Evolutionary conservation across 2,113 vertebrate genomes (phyloP), one percentile per base, ranked within the genome.

Genomic region (Rynchops niger): DNA sequence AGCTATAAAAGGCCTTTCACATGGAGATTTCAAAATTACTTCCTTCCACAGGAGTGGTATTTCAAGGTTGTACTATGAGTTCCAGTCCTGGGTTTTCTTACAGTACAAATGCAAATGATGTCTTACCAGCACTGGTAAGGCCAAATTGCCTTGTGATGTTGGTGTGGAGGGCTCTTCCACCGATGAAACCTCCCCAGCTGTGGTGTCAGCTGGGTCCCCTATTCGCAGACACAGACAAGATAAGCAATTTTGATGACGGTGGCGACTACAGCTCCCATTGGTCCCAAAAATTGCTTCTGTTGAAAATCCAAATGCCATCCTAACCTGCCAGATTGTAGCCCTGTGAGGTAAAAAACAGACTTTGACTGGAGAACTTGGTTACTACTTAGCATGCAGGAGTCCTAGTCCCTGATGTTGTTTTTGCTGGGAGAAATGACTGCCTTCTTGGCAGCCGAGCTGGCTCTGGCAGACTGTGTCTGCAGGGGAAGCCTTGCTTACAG

Each of bases 141-240:
- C 21, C 69, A 87, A 49, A 63, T 27, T 2, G 2, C 38, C 15
- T 40, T 27, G 12, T 81, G 55, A 32, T 0, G 1, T 5, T 62
- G 21, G 8, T 71, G 36, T 63, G 6, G 5, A 61, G 25, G 9
- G 27, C 36, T 83, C 38, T 49, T 27, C 32, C 20, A 19, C 22
- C 6, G 6, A 18, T 62, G 47, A 62, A 81, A 70, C 11, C 5
- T 27, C 36, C 26, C 10, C 29, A 59, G 32, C 13, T 61, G 15
- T 32, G 21, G 6, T 53, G 16, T 47, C 27, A 40, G 4, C 7
- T 77, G 32, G 7, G 23, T 63, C 32, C 4, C 32, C 12, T 30
- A 36, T 15, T 67, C 1, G 0, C 1, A 4, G 9, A 23, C 27
- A 42, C 9, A 43, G 5, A 5, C 49, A 80, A 80, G 5, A 19